Evolutionary conservation across 2,888 invertebrate species (phyloP).

Genomic region (Tetragonula carbonaria): DNA sequence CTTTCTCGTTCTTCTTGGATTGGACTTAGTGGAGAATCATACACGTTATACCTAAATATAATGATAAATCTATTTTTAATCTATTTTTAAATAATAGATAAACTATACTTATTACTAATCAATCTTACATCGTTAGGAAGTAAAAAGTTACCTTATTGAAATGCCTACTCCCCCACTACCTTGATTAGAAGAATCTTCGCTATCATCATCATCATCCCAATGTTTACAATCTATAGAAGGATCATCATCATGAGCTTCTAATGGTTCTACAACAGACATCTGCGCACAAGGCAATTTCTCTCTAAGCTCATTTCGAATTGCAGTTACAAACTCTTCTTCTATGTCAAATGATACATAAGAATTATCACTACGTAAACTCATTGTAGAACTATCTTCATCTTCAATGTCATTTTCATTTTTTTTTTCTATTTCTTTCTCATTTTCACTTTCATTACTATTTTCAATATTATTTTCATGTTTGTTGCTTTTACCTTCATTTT

Average conservation of each 20-base stretch:
- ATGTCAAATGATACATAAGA: slow-evolving; percentile 86
- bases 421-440: slow-evolving; percentile 19
- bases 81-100: slow-evolving; percentile 8
- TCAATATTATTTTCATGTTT: not conserved
- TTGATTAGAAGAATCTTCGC: slow-evolving; percentile 77
- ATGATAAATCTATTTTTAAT: not conserved
- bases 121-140: slow-evolving; percentile 9
- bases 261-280: slow-evolving; percentile 80
- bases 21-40: slow-evolving; percentile 86
- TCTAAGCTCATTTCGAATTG: slow-evolving; percentile 89
- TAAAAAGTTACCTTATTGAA: slow-evolving; percentile 82
- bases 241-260: slow-evolving; percentile 77
- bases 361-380: slow-evolving; percentile 84
- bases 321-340: slow-evolving; percentile 90
- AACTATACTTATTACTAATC: slow-evolving; percentile 2
- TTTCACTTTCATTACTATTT: slow-evolving; percentile 7
- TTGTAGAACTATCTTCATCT: slow-evolving; percentile 85
- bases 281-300: slow-evolving; percentile 90
- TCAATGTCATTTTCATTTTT: slow-evolving; percentile 68
- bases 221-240: slow-evolving; percentile 72
- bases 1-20: slow-evolving; percentile 87
- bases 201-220: slow-evolving; percentile 82
- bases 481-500: slow-evolving; percentile 11
- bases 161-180: slow-evolving; percentile 81
- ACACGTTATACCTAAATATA: slow-evolving; percentile 85